Evolutionary conservation across 2,888 invertebrate species (phyloP), one percentile per base, ranked within the genome.

Genomic region (Frankliniella intonsa): DNA sequence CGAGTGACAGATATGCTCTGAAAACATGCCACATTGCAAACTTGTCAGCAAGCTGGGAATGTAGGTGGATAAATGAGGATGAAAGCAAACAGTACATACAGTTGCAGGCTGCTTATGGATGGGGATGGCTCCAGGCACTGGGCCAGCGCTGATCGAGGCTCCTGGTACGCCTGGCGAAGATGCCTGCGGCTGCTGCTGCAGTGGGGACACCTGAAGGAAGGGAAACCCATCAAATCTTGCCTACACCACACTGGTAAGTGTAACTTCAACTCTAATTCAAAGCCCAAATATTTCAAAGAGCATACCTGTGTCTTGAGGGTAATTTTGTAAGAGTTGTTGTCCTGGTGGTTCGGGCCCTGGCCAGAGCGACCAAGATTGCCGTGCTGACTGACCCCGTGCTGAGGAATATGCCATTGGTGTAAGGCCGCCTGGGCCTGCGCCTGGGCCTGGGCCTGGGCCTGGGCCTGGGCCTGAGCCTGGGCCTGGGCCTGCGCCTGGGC

Each of bases 281-380:
- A 38, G 2, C 5, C 38, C 38, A 38, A 5, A 38, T 5, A n/a
- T n/a, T n/a, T n/a, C n/a, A 55, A 14, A 38, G 38, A 3, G 11
- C 69, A 25, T 12, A 76, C 69, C 69, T 76, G 69, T n/a, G 69
- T 87, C 82, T 91, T 91, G 84, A 93, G 88, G 27, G 92, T 93
- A 85, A 94, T 94, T 89, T 93, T 94, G 88, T 90, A 94, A 86
- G 93, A 92, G 84, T 91, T 88, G 86, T 87, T 82, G 85, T 86
- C 80, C 87, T 86, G 87, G 87, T 69, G 87, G 87, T 85, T 87
- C 88, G 81, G 12, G 80, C 69, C 69, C 25, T 55, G 81, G 9
- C 51, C 80, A 87, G 87, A 84, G 86, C 86, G 14, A 87, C 83
- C 19, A 86, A 84, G 11, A 84, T 62, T 87, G 87, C 81, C 87